Base-by-base conservation (phyloP, 37 sponge, comb jelly and placozoan genomes). In the Halichondria panicea region DNA sequence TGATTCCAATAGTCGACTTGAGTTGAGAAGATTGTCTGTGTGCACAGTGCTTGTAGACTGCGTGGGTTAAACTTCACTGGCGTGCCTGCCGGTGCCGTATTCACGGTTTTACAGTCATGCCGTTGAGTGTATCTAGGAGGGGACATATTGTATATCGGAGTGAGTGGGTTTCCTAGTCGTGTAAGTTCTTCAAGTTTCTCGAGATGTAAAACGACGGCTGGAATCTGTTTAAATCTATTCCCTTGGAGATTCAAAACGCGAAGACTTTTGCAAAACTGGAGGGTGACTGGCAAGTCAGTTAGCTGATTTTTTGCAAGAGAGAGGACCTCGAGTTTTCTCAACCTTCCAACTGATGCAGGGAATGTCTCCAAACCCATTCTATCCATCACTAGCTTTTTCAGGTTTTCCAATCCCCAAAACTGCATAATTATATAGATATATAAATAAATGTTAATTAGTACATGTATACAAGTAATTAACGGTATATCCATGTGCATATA, bases 311-410 rank as follows among this genome's bases (percentile, higher is more conserved):
- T 64, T 19, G 44, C 55, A 13, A 87, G 74, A 36, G 73, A 78
- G 32, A 91, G 79, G 11, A 46, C 53, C 43, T 82, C 65, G 41
- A 91, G 68, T 34, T 91, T 66, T 50, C 52, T 38, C 33, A 91
- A 71, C 42, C 88, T 77, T 34, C 92, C 92, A 15, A 87, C 69
- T 46, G 84, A 82, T 1, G 68, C 46, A 13, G 87, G 92, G 24
- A 91, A n/a, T 28, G 35, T 37, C 0, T n/a, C 68, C 1, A 91
- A 40, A 0, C 28, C 36, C 2, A 84, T 82, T 11, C 37, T 55
- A 37, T 77, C 79, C 32, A 91, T 33, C 13, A 19, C 25, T 21
- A 91, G 60, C 48, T 45, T 72, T 63, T 82, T 82, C 40, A 91
- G 57, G 40, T 87, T 78, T 24, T 38, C 13, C 30, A 91, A 42